phyloP scores from a whole-genome alignment of 2,888 invertebrate genomes.

The Vanessa cardui region DNA sequence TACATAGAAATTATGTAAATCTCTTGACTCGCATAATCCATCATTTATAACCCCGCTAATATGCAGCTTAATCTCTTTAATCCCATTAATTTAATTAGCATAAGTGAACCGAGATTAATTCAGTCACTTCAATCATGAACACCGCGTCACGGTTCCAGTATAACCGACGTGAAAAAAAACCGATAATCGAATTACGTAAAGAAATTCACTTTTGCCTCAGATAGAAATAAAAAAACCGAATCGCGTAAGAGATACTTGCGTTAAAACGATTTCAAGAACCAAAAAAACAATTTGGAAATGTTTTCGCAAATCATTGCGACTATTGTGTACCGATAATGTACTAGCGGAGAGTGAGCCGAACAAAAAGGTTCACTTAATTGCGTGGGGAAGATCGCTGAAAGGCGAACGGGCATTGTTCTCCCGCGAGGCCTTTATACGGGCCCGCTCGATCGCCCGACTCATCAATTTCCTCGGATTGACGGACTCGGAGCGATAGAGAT shows the following conservation, averaged over 20 bases:
- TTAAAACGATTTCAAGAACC: neutral
- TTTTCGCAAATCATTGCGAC: constrained; percentile 79
- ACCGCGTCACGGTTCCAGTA: neutral
- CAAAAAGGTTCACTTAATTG: constrained; percentile 81
- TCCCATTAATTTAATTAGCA: constrained; percentile 24
- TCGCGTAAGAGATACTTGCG: constrained; percentile 51
- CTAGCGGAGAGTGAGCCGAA: constrained; percentile 67
- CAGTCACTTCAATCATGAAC: neutral
- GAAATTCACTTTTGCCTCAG: constrained; percentile 48
- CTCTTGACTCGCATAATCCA: constrained; percentile 51
- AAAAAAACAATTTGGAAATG: constrained; percentile 68
- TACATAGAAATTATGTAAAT: constrained; percentile 33
- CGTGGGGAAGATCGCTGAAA: constrained; percentile 72
- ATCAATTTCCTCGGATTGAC: constrained; percentile 75
- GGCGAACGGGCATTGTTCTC: constrained; percentile 72
- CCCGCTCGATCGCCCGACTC: constrained; percentile 69
- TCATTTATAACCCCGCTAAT: constrained; percentile 54
- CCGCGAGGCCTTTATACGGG: constrained; percentile 67
- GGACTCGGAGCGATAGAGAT: constrained; percentile 61
- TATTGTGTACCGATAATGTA: constrained; percentile 79
- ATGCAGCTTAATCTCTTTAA: constrained; percentile 40
- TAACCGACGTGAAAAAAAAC: neutral
- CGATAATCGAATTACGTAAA: constrained; percentile 36
- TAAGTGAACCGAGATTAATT: constrained; percentile 10
- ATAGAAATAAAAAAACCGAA: constrained; percentile 46